phyloP scores from a whole-genome alignment of 2,113 vertebrate species.

The Melierax canorus region DNA sequence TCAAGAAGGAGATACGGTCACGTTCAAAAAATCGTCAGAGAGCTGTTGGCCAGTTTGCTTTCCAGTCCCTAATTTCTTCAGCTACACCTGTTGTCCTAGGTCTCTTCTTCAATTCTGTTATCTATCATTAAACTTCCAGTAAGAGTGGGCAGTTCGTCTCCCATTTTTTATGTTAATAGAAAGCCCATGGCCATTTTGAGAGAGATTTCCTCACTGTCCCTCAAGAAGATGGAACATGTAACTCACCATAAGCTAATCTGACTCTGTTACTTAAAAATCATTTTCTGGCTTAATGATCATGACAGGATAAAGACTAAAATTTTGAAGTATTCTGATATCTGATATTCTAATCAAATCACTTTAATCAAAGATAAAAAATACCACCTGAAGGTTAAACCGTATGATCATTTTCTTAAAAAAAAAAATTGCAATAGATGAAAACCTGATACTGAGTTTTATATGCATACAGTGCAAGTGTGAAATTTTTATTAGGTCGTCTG shows the following conservation, averaged over 20 bases:
- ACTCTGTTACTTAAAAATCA: neutral
- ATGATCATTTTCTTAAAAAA: neutral
- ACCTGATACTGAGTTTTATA: neutral
- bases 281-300: neutral
- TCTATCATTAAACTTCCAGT: neutral
- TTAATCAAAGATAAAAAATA: neutral
- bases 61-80: neutral
- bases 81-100: neutral
- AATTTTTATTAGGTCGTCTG: constrained; percentile 38
- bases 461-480: neutral
- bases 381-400: neutral
- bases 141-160: neutral
- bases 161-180: neutral
- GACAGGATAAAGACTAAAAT: neutral
- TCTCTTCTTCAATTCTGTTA: neutral
- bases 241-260: neutral
- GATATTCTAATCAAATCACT: neutral
- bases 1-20: neutral
- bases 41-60: neutral
- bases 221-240: neutral
- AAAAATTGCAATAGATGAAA: neutral
- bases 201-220: neutral
- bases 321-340: neutral
- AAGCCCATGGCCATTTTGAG: neutral
- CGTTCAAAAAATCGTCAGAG: neutral